Conservation (phyloP, 2,888 invertebrate genomes). For the Harpalus rubripes region DNA sequence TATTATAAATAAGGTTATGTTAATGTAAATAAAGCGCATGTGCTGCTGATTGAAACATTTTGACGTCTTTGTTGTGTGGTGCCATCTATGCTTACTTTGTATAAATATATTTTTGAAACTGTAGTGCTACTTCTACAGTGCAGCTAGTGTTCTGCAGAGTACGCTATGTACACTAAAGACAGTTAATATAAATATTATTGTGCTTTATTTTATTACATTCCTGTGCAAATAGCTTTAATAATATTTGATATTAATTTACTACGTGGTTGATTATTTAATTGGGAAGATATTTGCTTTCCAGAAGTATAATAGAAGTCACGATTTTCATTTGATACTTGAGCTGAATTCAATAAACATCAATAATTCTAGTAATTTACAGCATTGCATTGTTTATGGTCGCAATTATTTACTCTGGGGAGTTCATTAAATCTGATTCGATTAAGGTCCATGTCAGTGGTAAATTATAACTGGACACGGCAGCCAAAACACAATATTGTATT, state of each 20-base stretch:
- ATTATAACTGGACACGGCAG: constrained; percentile 64
- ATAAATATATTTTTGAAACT: no score
- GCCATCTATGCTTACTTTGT: no score
- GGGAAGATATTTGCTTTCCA: background rate
- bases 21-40: background rate
- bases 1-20: background rate
- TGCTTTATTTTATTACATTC: background rate
- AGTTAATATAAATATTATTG: background rate
- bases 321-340: constrained; percentile 57
- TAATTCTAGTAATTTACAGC: constrained; percentile 64
- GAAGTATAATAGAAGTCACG: constrained; percentile 36
- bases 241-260: background rate
- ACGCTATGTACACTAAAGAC: background rate
- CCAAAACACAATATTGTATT: constrained; percentile 66
- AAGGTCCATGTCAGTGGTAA: constrained; percentile 62
- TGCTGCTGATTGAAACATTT: background rate
- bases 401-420: constrained; percentile 63
- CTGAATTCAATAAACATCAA: constrained; percentile 63
- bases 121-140: background rate
- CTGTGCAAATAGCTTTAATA: background rate
- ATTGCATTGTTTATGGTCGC: constrained; percentile 62
- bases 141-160: background rate
- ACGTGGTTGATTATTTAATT: background rate
- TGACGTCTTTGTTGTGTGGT: background rate
- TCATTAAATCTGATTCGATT: constrained; percentile 67